Evolutionary conservation across 2,797 vertebrate species (phyloP).

Genomic region (Falco peregrinus): DNA sequence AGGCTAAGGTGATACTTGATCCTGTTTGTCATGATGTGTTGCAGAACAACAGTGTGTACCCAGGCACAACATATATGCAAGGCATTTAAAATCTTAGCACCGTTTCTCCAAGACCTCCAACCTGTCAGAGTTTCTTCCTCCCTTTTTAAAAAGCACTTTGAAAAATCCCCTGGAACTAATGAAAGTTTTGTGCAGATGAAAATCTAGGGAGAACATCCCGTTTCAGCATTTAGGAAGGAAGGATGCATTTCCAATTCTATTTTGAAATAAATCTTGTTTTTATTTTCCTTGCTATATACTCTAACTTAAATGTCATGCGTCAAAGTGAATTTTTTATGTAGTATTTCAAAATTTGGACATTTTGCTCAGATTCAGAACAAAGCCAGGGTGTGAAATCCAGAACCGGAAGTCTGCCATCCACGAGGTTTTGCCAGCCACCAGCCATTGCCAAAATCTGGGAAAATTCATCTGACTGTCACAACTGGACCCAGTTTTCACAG

Average conservation of each 20-base stretch:
- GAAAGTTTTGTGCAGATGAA: not conserved
- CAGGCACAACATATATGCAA: not conserved
- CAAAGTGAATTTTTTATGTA: not conserved
- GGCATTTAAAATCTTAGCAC: not conserved
- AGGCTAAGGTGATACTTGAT: not conserved
- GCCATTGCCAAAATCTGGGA: not conserved
- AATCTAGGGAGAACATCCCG: not conserved
- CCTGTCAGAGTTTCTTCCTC: not conserved
- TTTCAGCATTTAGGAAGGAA: not conserved
- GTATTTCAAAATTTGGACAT: not conserved
- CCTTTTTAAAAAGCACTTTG: not conserved
- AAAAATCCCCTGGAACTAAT: not conserved
- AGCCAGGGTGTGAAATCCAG: not conserved
- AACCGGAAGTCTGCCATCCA: not conserved
- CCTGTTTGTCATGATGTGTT: not conserved
- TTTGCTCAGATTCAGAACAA: conserved; percentile 14
- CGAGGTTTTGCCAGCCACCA: not conserved
- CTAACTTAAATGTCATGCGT: not conserved
- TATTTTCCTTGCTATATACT: not conserved
- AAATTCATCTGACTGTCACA: conserved; percentile 12
- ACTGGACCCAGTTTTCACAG: not conserved
- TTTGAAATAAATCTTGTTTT: not conserved
- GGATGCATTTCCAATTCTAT: not conserved
- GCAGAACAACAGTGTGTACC: not conserved
- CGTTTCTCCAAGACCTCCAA: not conserved